phyloP scores from a whole-genome alignment of 1,140 invertebrate species.

The Drosophila ogumai region DNA sequence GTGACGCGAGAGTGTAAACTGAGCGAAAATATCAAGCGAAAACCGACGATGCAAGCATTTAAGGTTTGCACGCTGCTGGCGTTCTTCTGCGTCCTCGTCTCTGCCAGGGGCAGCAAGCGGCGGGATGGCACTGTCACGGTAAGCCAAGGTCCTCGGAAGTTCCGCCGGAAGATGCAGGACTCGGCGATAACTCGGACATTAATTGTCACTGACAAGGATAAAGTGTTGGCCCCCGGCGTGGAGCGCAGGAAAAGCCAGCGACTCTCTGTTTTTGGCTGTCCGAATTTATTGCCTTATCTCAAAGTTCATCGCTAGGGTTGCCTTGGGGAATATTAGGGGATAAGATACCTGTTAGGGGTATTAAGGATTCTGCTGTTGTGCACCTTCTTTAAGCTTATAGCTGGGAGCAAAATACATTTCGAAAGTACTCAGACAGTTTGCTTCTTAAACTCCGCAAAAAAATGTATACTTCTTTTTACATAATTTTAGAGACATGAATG shows the following conservation, averaged over 20 bases:
- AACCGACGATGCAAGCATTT: conserved; percentile 55
- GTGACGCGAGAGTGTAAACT: neutral
- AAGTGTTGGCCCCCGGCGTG: conserved; percentile 1
- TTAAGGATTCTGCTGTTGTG: neutral
- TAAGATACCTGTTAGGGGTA: conserved; percentile 1
- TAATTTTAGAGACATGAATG: neutral
- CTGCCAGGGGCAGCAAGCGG: conserved; percentile 55
- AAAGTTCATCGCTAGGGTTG: conserved; percentile 16
- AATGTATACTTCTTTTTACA: neutral
- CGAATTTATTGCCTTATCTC: conserved; percentile 31
- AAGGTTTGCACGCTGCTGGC: conserved; percentile 65
- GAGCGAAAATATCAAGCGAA: conserved; percentile 14
- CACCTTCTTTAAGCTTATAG: neutral
- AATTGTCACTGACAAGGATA: conserved; percentile 53
- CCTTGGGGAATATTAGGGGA: neutral
- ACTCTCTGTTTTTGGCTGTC: conserved; percentile 6
- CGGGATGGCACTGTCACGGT: conserved; percentile 53
- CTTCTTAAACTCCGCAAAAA: neutral
- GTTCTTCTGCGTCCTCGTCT: conserved; percentile 52
- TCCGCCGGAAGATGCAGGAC: conserved; percentile 6
- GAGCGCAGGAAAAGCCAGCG: neutral
- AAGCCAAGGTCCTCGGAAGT: conserved; percentile 40
- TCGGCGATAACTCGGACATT: conserved; percentile 14
- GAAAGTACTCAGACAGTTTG: no score
- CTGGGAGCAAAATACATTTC: neutral